Conservation (phyloP, 1,140 invertebrate species). For the Hycleus cichorii region DNA sequence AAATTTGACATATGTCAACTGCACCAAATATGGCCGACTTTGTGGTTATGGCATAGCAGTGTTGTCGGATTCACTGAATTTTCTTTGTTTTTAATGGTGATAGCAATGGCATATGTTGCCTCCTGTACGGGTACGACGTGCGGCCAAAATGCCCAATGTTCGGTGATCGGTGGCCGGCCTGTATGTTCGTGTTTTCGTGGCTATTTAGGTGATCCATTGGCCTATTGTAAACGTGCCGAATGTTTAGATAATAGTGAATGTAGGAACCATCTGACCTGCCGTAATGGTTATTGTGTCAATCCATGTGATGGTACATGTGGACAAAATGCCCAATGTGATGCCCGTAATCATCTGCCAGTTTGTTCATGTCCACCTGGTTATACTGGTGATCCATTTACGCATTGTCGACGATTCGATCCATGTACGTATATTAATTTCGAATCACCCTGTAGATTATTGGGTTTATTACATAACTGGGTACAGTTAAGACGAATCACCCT, state of each 20-base stretch:
- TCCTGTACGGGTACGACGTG: conserved; percentile 41
- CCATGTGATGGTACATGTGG: conserved; percentile 55
- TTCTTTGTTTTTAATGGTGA: too few species aligned
- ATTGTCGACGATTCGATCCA: conserved; percentile 47
- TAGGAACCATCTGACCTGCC: conserved; percentile 44
- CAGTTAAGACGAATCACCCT: too few species aligned
- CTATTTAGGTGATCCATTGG: conserved; percentile 62
- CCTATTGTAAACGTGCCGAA: conserved; percentile 55
- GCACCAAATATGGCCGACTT: too few species aligned
- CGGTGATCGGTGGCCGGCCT: conserved; percentile 51
- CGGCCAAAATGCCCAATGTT: conserved; percentile 56
- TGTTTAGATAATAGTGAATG: conserved; percentile 51
- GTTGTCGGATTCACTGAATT: too few species aligned
- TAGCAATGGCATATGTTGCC: conserved; percentile 17
- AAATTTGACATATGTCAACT: too few species aligned
- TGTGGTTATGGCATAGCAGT: too few species aligned
- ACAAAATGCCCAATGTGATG: conserved; percentile 54
- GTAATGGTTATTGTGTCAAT: conserved; percentile 51
- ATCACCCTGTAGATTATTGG: too few species aligned
- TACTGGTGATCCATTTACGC: conserved; percentile 53
- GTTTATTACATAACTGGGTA: too few species aligned
- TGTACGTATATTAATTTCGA: conserved; percentile 33
- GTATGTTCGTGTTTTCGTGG: conserved; percentile 65
- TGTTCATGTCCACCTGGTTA: conserved; percentile 59
- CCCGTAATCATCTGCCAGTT: conserved; percentile 53